Conservation (phyloP, 2,888 invertebrate genomes). For the Kryphioiulus occultus region DNA sequence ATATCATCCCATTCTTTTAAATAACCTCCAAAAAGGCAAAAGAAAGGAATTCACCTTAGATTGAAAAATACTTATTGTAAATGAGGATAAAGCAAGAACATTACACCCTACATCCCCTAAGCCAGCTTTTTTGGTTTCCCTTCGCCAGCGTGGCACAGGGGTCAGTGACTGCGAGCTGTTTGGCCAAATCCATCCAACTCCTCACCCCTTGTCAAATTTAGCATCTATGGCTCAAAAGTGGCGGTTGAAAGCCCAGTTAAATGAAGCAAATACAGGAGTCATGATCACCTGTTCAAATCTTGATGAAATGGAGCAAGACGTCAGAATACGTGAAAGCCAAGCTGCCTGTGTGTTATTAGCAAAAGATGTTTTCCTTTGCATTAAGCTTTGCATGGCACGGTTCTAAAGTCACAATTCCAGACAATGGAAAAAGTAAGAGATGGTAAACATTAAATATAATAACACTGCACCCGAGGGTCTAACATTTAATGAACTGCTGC, state of each 20-base stretch:
- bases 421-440: too few species aligned
- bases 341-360: too few species aligned
- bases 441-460: too few species aligned
- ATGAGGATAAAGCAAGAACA: constrained; percentile 35
- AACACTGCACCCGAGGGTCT: too few species aligned
- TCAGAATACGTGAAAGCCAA: too few species aligned
- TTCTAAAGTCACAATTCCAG: too few species aligned
- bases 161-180: constrained; percentile 15
- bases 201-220: constrained; percentile 1
- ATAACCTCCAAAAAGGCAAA: not conserved
- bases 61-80: constrained; percentile 35
- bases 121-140: not conserved
- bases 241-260: not conserved
- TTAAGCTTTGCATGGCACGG: too few species aligned
- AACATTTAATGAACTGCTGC: too few species aligned
- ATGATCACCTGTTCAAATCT: not conserved
- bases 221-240: not conserved
- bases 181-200: constrained; percentile 13
- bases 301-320: not conserved
- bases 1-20: constrained; percentile 19
- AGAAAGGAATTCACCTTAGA: constrained; percentile 24
- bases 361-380: too few species aligned
- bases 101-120: constrained; percentile 24
- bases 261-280: not conserved
- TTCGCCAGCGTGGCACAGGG: constrained; percentile 19